A percentile compares a stretch with the other conserved stretches of the same genome.
Evolutionary conservation across 2,888 invertebrate genomes (phyloP).

Genomic region (Eucera pruinosa): DNA sequence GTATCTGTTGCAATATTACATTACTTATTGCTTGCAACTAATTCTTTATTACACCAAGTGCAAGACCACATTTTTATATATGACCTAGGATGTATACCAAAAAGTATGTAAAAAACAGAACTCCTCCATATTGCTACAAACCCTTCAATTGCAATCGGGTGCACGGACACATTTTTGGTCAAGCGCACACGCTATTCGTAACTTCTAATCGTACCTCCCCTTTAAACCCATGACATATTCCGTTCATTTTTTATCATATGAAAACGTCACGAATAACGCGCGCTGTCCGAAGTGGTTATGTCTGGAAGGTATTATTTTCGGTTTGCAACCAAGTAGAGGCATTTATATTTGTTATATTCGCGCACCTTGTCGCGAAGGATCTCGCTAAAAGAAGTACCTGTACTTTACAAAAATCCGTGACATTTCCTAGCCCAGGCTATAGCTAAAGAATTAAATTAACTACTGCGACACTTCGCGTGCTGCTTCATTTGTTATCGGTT

Average conservation of each 20-base stretch:
- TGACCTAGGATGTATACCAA: too few species aligned
- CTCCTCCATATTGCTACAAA: too few species aligned
- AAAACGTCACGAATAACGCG: constrained; percentile 7
- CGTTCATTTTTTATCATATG: constrained; percentile 35
- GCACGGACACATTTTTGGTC: too few species aligned
- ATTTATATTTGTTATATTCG: constrained; percentile 66
- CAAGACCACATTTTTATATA: too few species aligned
- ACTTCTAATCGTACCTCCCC: constrained; percentile 13
- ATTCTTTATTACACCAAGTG: too few species aligned
- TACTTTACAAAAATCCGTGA: constrained; percentile 40
- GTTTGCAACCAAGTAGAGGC: constrained; percentile 51
- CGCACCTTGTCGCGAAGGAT: constrained; percentile 39
- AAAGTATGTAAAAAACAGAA: too few species aligned
- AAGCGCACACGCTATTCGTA: too few species aligned
- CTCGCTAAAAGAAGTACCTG: constrained; percentile 34
- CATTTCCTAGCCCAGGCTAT: neutral
- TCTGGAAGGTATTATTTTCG: constrained; percentile 52
- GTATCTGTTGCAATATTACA: too few species aligned
- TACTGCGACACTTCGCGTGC: constrained; percentile 2
- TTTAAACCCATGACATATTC: neutral
- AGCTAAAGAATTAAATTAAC: constrained; percentile 25
- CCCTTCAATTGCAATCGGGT: too few species aligned
- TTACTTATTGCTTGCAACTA: too few species aligned
- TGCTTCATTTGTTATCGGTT: constrained; percentile 36
- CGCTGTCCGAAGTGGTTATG: constrained; percentile 31